Conservation (phyloP, 1,140 invertebrate species). For the Kradibia gibbosae region DNA sequence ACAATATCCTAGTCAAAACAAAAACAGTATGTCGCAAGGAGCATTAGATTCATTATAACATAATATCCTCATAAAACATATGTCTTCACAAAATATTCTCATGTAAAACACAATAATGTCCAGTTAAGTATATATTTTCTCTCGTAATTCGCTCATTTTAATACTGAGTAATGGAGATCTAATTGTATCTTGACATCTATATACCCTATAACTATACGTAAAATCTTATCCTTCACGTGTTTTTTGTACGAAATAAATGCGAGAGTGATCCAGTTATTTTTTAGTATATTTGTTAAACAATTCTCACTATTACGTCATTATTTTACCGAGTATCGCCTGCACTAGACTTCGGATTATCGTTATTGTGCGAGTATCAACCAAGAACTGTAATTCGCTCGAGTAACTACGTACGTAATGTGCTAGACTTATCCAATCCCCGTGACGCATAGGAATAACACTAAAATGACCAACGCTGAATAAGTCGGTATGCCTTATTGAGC, state of each 20-base stretch:
- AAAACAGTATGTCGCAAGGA: not conserved
- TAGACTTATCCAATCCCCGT: not conserved
- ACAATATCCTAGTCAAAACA: not conserved
- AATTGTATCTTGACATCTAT: not conserved
- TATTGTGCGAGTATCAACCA: not conserved
- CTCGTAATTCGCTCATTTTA: not conserved
- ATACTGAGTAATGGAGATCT: not conserved
- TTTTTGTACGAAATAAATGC: not conserved
- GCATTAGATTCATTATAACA: slow-evolving; percentile 23
- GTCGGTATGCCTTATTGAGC: no score
- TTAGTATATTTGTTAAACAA: not conserved
- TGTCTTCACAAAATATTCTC: slow-evolving; percentile 29
- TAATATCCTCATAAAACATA: not conserved
- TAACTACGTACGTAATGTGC: no score
- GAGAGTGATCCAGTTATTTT: not conserved
- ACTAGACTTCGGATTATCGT: not conserved
- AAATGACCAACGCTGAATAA: no score
- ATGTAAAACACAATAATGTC: not conserved
- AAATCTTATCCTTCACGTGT: not conserved
- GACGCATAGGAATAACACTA: no score
- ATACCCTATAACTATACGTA: not conserved
- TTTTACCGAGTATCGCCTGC: not conserved
- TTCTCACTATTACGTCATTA: not conserved
- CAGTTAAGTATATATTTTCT: not conserved
- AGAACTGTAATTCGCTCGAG: not conserved